These are phyloP conservation scores for Cantharis rufa DNA, from an alignment of 2,888 invertebrate species.

Conservation along the genomic window DNA sequence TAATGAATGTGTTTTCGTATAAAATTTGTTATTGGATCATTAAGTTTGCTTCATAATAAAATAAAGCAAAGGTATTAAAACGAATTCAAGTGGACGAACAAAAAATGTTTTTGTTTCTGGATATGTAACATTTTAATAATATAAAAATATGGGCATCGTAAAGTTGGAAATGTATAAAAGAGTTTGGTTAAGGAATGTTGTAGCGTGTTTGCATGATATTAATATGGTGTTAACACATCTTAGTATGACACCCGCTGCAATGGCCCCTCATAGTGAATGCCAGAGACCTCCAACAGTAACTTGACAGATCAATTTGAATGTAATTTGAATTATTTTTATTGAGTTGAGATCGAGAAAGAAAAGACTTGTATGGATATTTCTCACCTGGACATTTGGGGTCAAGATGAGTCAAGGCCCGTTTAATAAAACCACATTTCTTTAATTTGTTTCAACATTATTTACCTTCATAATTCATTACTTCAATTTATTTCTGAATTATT, in stretches of 20 bases:
- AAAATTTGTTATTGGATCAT: constrained; percentile 1
- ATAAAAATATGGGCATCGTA: constrained; percentile 21
- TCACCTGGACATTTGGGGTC: constrained; percentile 14
- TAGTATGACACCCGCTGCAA: constrained; percentile 29
- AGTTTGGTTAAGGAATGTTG: constrained; percentile 25
- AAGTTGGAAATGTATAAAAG: constrained; percentile 16
- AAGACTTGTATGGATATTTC: constrained; percentile 1
- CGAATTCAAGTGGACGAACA: background rate
- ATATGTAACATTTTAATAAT: background rate
- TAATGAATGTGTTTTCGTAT: constrained; percentile 10
- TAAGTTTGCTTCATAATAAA: constrained; percentile 2
- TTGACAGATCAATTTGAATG: constrained; percentile 32
- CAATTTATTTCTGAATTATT: background rate
- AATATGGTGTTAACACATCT: constrained; percentile 32
- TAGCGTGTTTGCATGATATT: constrained; percentile 26
- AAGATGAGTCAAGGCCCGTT: constrained; percentile 11
- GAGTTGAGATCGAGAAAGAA: constrained; percentile 1
- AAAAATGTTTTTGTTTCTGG: background rate
- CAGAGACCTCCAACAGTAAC: constrained; percentile 28
- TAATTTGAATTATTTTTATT: constrained; percentile 31
- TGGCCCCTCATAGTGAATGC: constrained; percentile 24
- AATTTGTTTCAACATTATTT: background rate
- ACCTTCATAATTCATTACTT: background rate
- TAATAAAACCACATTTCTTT: background rate
- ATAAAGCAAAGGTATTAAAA: background rate